Evolutionary conservation across 2,888 invertebrate species (phyloP), one percentile per base, ranked within the genome.

Genomic region (Polyommatus iphigenia): DNA sequence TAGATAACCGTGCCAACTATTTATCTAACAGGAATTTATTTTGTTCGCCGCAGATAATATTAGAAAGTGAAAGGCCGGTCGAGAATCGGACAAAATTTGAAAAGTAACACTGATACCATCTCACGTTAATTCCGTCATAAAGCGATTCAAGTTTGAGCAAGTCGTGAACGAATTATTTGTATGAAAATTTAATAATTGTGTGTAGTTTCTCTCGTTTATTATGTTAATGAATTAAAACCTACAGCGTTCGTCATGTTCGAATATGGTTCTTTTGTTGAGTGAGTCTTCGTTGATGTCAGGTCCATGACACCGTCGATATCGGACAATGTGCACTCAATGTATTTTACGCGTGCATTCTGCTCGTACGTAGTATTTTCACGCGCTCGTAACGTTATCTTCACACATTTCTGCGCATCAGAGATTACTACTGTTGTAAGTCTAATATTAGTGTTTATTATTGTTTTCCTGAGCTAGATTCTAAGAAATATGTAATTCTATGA

Each of bases 41-140:
- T 75, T 50, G 24, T 29, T 29, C 18, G 24, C 15, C 2, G 54
- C 24, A 50, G 75, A 75, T 75, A 75, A 75, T 20, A 29, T 75
- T 75, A 50, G 54, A 75, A 75, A 75, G 75, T 75, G 75, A 75
- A 54, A 54, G 54, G 50, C 54, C 29, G 18, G 50, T 15, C 54
- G 24, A 41, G 29, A 73, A 73, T 73, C 32, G 24, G 54, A 75
- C 50, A 75, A 50, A 50, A 50, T 75, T 75, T 75, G 2, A 54
- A 54, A 75, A 75, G 75, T 75, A 54, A 73, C 73, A 46, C 46
- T 73, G 75, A 75, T 75, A 54, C 18, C 50, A 75, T 75, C 75
- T 29, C 20, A 54, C 75, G 46, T 72, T 72, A 41, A 20, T 24
- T 15, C 15, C 50, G 24, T 18, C 75, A 24, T 24, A 54, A 75